Conservation (phyloP, 2,888 invertebrate genomes). For the Pecten maximus region DNA sequence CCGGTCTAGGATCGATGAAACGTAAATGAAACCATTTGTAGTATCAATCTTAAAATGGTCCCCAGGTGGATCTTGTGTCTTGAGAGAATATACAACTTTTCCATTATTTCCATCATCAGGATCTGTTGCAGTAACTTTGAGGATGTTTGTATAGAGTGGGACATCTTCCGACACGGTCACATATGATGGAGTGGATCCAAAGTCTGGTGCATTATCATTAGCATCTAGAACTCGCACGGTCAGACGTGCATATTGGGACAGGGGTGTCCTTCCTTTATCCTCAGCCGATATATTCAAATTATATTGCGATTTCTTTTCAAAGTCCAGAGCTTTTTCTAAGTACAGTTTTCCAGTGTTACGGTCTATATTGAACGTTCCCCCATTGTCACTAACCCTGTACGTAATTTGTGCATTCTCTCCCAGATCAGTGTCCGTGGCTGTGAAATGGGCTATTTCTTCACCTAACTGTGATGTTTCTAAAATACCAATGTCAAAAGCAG, state of each 20-base stretch:
- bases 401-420: constrained; percentile 94
- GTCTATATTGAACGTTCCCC: constrained; percentile 77
- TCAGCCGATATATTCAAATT: constrained; percentile 93
- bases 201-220: constrained; percentile 96
- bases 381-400: constrained; percentile 91
- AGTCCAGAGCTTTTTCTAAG: constrained; percentile 96
- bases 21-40: constrained; percentile 93
- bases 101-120: constrained; percentile 94
- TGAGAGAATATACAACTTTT: constrained; percentile 90
- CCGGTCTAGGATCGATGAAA: constrained; percentile 92
- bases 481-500: constrained; percentile 63
- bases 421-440: constrained; percentile 86
- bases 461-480: constrained; percentile 73
- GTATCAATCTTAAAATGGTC: constrained; percentile 91
- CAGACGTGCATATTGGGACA: constrained; percentile 89
- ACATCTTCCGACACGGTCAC: constrained; percentile 93
- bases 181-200: constrained; percentile 93
- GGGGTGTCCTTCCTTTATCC: constrained; percentile 83
- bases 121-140: constrained; percentile 94
- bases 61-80: constrained; percentile 92
- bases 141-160: constrained; percentile 90
- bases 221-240: constrained; percentile 94
- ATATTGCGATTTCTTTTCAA: constrained; percentile 92
- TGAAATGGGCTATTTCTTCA: constrained; percentile 66
- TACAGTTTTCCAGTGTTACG: constrained; percentile 96